Conservation (phyloP, 2,888 invertebrate genomes). For the Chrysodeixis includens region DNA sequence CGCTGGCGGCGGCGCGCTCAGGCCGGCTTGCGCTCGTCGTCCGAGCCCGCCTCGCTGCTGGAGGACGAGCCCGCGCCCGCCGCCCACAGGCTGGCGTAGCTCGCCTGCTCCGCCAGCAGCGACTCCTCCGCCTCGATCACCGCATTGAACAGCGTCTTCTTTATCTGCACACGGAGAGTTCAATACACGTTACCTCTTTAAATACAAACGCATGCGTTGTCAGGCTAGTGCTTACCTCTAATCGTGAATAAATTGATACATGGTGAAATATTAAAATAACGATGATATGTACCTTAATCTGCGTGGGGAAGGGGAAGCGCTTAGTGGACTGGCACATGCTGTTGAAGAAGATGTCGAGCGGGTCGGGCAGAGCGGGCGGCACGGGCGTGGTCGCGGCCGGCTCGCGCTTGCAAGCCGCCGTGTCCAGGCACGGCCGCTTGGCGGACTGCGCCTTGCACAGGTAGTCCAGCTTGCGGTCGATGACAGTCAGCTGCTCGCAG, state of each 20-base stretch:
- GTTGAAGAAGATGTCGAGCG: conserved; percentile 84
- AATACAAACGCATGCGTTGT: too few species aligned
- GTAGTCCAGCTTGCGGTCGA: conserved; percentile 77
- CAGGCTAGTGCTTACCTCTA: too few species aligned
- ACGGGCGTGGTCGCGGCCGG: conserved; percentile 47
- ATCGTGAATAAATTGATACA: too few species aligned
- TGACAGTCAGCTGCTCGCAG: conserved; percentile 67
- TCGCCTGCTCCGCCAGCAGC: conserved; percentile 81
- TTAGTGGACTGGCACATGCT: conserved; percentile 86
- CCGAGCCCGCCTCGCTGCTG: conserved; percentile 68
- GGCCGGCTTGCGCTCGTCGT: conserved; percentile 69
- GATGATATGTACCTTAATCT: conserved; percentile 67
- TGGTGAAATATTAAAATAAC: too few species aligned
- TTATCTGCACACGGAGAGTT: conserved; percentile 62
- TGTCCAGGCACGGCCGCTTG: conserved; percentile 60
- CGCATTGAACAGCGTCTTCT: conserved; percentile 78
- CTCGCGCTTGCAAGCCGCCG: conserved; percentile 46
- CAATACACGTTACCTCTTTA: neutral
- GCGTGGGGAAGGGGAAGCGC: conserved; percentile 80
- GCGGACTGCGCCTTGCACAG: conserved; percentile 68
- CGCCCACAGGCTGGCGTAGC: conserved; percentile 82
- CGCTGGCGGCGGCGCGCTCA: conserved; percentile 65
- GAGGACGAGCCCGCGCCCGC: conserved; percentile 68
- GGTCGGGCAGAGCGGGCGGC: conserved; percentile 65
- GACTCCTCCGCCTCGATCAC: conserved; percentile 83